Conservation (phyloP, 2,888 invertebrate genomes). For the Ormyrus rosae region DNA sequence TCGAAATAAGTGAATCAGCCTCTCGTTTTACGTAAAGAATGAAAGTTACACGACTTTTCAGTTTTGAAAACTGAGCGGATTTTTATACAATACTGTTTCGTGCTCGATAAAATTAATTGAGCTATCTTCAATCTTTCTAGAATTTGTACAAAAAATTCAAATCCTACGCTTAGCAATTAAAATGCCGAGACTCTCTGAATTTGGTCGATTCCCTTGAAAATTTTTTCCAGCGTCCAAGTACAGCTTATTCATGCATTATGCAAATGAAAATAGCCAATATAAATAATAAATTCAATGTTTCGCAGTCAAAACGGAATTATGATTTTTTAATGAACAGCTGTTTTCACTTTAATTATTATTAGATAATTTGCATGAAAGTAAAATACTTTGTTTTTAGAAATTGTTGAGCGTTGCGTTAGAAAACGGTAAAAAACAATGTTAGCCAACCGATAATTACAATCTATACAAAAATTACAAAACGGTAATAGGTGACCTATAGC, state of each 20-base stretch:
- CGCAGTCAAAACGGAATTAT: too few relatives aligned
- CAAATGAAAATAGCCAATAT: background rate
- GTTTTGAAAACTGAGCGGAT: too few relatives aligned
- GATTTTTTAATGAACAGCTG: too few relatives aligned
- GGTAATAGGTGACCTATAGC: too few relatives aligned
- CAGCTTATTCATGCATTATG: conserved; percentile 3
- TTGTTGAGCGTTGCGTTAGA: too few relatives aligned
- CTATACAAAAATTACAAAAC: too few relatives aligned
- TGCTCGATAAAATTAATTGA: background rate
- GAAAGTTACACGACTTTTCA: background rate
- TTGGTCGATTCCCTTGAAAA: conserved; percentile 24
- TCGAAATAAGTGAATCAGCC: background rate
- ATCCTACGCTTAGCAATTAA: conserved; percentile 14
- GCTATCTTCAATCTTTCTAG: background rate
- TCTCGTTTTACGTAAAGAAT: conserved; percentile 20
- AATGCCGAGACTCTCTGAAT: background rate
- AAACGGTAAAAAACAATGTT: too few relatives aligned
- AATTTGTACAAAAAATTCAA: background rate
- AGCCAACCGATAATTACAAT: too few relatives aligned
- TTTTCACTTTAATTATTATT: too few relatives aligned
- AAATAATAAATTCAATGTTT: background rate
- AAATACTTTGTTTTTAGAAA: too few relatives aligned
- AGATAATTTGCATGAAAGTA: too few relatives aligned
- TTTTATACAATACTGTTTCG: background rate
- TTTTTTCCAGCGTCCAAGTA: conserved; percentile 13